These are phyloP conservation scores for Eublepharis macularius DNA, from an alignment of 2,113 vertebrate genomes.

Conservation along the genomic window DNA sequence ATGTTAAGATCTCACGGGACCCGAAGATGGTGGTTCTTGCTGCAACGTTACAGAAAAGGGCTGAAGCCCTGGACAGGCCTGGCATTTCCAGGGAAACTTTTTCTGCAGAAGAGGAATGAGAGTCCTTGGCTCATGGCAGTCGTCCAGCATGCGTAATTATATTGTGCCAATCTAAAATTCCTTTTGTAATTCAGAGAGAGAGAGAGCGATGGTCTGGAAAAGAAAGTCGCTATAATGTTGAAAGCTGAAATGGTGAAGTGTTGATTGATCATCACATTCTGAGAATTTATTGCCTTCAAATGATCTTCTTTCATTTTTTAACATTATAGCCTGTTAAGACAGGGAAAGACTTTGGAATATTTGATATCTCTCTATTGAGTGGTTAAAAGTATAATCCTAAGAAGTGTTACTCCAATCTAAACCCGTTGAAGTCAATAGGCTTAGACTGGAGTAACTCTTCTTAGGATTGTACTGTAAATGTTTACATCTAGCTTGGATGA, in stretches of 20 bases:
- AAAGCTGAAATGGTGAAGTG: not conserved
- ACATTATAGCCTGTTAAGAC: not conserved
- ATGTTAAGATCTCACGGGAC: not conserved
- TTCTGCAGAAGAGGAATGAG: not conserved
- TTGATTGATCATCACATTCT: not conserved
- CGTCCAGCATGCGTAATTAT: not conserved
- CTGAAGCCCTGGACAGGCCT: not conserved
- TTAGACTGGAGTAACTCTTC: too few species aligned
- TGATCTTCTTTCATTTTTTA: not conserved
- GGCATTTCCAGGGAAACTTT: not conserved
- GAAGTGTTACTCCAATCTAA: too few species aligned
- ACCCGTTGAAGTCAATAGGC: too few species aligned
- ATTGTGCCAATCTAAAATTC: not conserved
- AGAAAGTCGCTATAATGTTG: slow-evolving; percentile 1
- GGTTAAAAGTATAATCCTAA: too few species aligned
- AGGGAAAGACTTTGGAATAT: not conserved
- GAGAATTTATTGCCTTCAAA: not conserved
- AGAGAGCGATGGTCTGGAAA: slow-evolving; percentile 1
- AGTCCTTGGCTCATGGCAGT: not conserved
- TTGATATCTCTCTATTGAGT: not conserved
- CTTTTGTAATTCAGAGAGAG: slow-evolving; percentile 7
- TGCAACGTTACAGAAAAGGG: not conserved
- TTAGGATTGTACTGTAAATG: too few species aligned
- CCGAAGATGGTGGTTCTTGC: not conserved
- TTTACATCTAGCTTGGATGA: not conserved